Percentiles rank a stretch among this genome's conserved stretches.
These are phyloP conservation scores for Enteromius trimaculatus DNA, from an alignment of 2,797 vertebrate species.

Conservation along the genomic window DNA sequence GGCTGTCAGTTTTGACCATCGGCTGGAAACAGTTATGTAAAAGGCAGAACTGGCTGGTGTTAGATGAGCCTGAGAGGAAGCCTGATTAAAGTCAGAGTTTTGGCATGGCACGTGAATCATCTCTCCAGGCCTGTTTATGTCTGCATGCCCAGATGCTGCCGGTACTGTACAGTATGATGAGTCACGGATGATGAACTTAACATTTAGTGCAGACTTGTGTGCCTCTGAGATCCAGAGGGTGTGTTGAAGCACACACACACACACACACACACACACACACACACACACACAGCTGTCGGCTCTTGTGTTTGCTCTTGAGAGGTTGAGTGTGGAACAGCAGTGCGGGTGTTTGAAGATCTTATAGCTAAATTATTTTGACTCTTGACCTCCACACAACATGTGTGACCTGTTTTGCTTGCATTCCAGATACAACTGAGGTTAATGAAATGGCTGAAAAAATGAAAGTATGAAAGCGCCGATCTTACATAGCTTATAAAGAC, in stretches of 20 bases:
- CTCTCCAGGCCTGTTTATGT: slow-evolving; percentile 36
- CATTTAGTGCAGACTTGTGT: slow-evolving; percentile 18
- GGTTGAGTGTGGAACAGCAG: slow-evolving; percentile 8
- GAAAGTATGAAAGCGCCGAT: not conserved
- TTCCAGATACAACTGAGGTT: not conserved
- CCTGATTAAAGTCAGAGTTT: slow-evolving; percentile 36
- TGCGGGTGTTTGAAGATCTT: slow-evolving; percentile 21
- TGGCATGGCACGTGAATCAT: slow-evolving; percentile 43
- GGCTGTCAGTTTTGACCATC: slow-evolving; percentile 36
- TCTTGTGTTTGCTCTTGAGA: slow-evolving; percentile 33
- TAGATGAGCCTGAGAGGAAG: slow-evolving; percentile 24
- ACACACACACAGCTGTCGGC: slow-evolving; percentile 40
- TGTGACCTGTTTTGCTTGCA: slow-evolving; percentile 3
- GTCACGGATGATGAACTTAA: slow-evolving; percentile 23
- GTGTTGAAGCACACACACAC: slow-evolving; percentile 15
- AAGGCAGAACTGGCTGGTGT: slow-evolving; percentile 29
- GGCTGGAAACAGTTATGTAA: slow-evolving; percentile 30
- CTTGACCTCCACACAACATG: slow-evolving; percentile 23
- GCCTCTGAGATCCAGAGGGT: slow-evolving; percentile 15
- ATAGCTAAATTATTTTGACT: slow-evolving; percentile 31
- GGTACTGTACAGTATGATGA: slow-evolving; percentile 31
- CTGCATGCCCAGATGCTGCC: slow-evolving; percentile 39
- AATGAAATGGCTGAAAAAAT: slow-evolving; percentile 12
- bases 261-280: not conserved
- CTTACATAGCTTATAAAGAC: not conserved